A percentile compares a stretch with the other conserved stretches of the same genome.
Conservation (phyloP, 2,797 vertebrate genomes). For the Pseudochirops cupreus region DNA sequence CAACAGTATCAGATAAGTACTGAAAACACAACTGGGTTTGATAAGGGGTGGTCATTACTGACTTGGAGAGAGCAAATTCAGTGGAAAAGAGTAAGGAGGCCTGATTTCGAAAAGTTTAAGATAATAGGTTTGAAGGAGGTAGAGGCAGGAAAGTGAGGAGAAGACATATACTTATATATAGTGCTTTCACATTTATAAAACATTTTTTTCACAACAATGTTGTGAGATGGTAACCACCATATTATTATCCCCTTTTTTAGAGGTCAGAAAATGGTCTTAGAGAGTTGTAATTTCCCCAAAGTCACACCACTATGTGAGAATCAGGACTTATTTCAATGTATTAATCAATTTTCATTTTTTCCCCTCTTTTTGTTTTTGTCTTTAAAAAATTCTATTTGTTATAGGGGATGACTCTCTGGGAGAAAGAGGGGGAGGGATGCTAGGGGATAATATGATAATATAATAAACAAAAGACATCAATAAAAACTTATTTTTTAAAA, state of each 20-base stretch:
- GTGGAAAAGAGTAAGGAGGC: neutral
- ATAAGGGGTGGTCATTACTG: neutral
- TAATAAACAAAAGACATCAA: neutral
- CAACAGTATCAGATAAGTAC: neutral
- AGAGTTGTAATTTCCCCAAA: neutral
- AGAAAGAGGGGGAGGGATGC: neutral
- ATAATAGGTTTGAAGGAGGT: neutral
- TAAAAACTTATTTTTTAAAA: neutral
- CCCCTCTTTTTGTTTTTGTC: neutral
- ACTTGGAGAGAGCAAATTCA: neutral
- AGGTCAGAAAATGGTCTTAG: neutral
- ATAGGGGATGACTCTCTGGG: neutral
- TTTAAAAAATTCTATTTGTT: neutral
- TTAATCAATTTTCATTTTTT: neutral
- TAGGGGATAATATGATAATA: neutral
- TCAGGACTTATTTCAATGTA: neutral
- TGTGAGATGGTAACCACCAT: neutral
- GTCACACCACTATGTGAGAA: neutral
- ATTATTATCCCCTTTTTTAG: neutral
- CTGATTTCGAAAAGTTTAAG: neutral
- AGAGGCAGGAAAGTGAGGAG: neutral
- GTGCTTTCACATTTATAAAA: neutral
- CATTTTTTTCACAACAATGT: neutral
- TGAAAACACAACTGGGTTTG: neutral
- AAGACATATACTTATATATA: neutral